Conservation (phyloP, 1,140 invertebrate species). For the Trichonephila inaurata region DNA sequence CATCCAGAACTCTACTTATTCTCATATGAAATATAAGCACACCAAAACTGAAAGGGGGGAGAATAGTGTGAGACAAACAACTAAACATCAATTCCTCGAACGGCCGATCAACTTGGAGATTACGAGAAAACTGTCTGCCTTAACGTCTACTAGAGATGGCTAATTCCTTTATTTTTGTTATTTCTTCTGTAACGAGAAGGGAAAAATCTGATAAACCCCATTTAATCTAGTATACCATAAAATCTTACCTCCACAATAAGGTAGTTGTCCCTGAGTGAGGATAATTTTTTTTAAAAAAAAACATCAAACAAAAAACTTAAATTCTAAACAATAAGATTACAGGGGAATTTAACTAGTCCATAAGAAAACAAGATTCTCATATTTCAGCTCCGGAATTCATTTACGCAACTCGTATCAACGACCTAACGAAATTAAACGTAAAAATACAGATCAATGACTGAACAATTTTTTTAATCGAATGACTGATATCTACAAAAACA, state of each 20-base stretch:
- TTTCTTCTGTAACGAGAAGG: too few species aligned
- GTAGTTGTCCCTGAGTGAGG: too few species aligned
- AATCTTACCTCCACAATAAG: too few species aligned
- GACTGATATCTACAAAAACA: not conserved
- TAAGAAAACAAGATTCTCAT: not conserved
- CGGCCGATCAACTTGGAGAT: not conserved
- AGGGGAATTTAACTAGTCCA: not conserved
- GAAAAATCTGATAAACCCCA: too few species aligned
- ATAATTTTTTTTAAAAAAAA: too few species aligned
- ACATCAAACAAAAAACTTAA: too few species aligned
- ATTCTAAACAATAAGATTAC: not conserved
- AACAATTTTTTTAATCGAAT: not conserved
- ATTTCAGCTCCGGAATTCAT: not conserved
- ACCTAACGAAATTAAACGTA: not conserved
- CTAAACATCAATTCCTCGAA: not conserved
- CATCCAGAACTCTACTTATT: too few species aligned
- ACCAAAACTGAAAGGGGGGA: too few species aligned
- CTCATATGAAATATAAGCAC: too few species aligned
- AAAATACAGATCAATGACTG: not conserved
- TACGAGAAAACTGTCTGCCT: not conserved
- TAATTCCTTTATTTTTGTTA: too few species aligned
- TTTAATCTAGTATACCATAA: too few species aligned
- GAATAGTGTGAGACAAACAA: too few species aligned
- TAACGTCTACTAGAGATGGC: not conserved
- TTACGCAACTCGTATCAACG: not conserved